Conservation (phyloP, 92 coral and sea anemone genomes). For the Muricea muricata region DNA sequence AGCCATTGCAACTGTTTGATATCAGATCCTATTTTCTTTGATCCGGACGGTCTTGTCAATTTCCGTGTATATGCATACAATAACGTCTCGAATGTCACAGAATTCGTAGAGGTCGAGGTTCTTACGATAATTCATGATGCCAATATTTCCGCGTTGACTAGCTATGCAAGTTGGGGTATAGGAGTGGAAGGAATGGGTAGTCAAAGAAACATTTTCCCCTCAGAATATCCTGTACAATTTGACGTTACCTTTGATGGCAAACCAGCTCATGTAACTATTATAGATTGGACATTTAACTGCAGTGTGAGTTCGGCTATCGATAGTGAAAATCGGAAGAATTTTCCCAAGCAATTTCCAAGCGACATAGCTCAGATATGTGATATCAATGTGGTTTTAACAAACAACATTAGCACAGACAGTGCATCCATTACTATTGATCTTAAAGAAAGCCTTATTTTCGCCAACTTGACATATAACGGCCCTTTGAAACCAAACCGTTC, state of each 20-base stretch:
- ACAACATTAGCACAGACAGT: background rate
- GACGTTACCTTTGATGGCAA: slow-evolving; percentile 45
- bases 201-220: slow-evolving; percentile 55
- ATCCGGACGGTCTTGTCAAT: slow-evolving; percentile 23
- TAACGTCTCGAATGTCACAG: slow-evolving; percentile 66
- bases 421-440: background rate
- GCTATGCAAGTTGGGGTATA: slow-evolving; percentile 57
- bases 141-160: slow-evolving; percentile 45
- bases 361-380: background rate
- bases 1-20: background rate
- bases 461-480: slow-evolving; percentile 59
- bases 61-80: slow-evolving; percentile 67
- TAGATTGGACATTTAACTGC: background rate
- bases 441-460: slow-evolving; percentile 49
- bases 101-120: slow-evolving; percentile 40
- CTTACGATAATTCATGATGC: slow-evolving; percentile 64
- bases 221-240: slow-evolving; percentile 67
- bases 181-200: slow-evolving; percentile 64
- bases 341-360: background rate
- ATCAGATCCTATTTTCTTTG: slow-evolving; percentile 6
- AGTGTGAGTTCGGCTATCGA: background rate
- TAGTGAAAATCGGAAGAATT: background rate
- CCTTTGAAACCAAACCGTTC: slow-evolving; percentile 67
- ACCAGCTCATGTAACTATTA: background rate
- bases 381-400: background rate